These are phyloP conservation scores for Cephonodes hylas DNA, from an alignment of 2,888 invertebrate species.

Conservation along the genomic window DNA sequence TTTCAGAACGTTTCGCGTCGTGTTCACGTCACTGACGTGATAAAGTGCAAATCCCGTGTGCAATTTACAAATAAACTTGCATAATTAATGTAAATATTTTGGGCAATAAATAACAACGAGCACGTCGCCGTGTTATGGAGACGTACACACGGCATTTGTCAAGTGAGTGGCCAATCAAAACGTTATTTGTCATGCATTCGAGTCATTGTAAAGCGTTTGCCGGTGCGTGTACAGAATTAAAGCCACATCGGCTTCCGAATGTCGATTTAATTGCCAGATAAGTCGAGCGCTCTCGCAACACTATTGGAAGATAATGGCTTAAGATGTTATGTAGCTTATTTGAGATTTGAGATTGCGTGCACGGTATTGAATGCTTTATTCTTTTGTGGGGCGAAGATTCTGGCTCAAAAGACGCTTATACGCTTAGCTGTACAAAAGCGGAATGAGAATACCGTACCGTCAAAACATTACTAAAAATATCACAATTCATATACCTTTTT, in stretches of 20 bases:
- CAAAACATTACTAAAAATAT: background rate
- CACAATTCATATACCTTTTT: background rate
- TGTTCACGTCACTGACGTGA: background rate
- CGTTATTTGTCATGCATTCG: constrained; percentile 78
- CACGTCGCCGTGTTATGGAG: constrained; percentile 30
- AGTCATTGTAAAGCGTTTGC: constrained; percentile 75
- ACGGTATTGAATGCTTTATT: constrained; percentile 8
- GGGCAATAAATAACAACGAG: background rate
- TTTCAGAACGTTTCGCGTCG: background rate
- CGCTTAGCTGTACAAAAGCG: background rate
- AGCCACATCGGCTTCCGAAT: constrained; percentile 76
- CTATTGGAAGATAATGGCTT: constrained; percentile 75
- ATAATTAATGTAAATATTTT: constrained; percentile 24
- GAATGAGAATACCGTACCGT: background rate
- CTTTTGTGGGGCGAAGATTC: constrained; percentile 6
- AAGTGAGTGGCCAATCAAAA: constrained; percentile 72
- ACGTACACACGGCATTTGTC: constrained; percentile 41
- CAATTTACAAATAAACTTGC: background rate
- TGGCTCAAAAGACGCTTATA: constrained; percentile 3
- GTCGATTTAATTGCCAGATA: constrained; percentile 81
- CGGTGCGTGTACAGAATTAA: constrained; percentile 71
- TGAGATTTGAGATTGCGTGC: constrained; percentile 55
- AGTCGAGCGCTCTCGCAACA: constrained; percentile 67
- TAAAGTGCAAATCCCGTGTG: background rate
- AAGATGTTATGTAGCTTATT: constrained; percentile 71